Base-by-base conservation (phyloP, 1,140 invertebrate species). In the Latrodectus geometricus region DNA sequence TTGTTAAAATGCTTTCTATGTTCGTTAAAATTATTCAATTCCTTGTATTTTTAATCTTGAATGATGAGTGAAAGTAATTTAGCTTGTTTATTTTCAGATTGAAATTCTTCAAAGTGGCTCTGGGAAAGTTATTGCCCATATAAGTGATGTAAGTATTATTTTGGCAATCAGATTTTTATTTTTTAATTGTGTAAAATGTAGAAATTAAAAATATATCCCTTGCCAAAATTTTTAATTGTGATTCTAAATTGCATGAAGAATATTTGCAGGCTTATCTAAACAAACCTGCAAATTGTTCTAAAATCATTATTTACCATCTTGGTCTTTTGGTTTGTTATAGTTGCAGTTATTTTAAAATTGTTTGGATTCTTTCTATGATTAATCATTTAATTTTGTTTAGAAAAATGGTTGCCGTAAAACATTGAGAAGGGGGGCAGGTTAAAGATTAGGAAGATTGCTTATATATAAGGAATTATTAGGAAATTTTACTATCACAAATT, bases 61-160 rank as follows among this genome's bases (percentile, higher is more conserved):
- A 35, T 35, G 35, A 35, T 35, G 35, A 35, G 35, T 35, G 35
- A 35, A 35, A 35, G 35, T 66, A 65, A 48, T 65, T 48, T 65
- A 23, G 8, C 11, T 20, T n/a, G 9, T 65, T 23, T 77, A 20
- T 56, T 9, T 56, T 35, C 54, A 82, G 80, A 48, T 82, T 20
- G 80, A 82, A 82, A 74, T 82, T 8, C 70, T 82, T 74, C 80
- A 82, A 20, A n/a, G 80, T 65, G 56, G 12, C 17, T 72, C 12
- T 73, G 52, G 69, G 23, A 82, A 82, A 21, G 49, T 52, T 54
- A 17, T 82, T 56, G 80, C 80, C 20, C 80, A 65, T 49, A 20
- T 82, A 21, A 65, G 20, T 14, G 70, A 82, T 74, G 80, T 82
- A 74, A 65, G 80, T 82, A 72, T 49, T 15, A 2, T 12, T 35